Evolutionary conservation across 2,888 invertebrate species (phyloP), one percentile per base, ranked within the genome.

Genomic region (Pimpla rufipes): DNA sequence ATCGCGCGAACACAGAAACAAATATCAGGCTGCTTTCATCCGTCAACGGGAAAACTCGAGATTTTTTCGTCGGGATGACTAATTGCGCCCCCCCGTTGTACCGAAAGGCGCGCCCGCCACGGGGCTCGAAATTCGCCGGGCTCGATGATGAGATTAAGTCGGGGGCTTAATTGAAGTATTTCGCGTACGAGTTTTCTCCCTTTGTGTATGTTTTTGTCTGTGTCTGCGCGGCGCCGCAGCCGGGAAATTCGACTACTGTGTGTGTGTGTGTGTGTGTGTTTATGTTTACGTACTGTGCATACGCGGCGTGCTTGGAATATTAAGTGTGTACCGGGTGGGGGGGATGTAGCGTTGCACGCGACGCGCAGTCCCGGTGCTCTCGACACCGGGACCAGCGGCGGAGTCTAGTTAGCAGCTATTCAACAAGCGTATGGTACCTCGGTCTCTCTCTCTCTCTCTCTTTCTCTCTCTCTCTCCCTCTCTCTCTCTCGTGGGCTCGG

Each of bases 361-460:
- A 47, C 50, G 57, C 47, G n/a, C n/a, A n/a, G n/a, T 35, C 47
- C 6, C 13, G 37, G 55, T n/a, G 42, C 10, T 7, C 47, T 52
- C 64, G 47, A 47, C 47, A n/a, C 11, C 57, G 10, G 13, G 42
- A 37, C 11, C 16, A 40, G 67, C 64, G 47, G 68, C 64, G 16
- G 35, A 64, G 70, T 57, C 74, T 82, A 79, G 79, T 83, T 83
- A 83, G 83, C 71, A 35, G 79, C 79, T 59, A 79, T 79, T 83
- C 83, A 83, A 70, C 75, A 55, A 66, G 37, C 45, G 37, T 21
- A 50, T 67, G 37, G 73, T 16, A 16, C 16, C 52, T 78, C 50
- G 23, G 62, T 16, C 40, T 45, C 16, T 29, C 11, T 16, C 21
- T 35, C 35, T 35, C 52, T 78, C 50, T 40, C 74, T 11, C 40